These are phyloP conservation scores for Philypnodon macrostomus DNA, from an alignment of 2,797 vertebrate genomes.

Conservation along the genomic window DNA sequence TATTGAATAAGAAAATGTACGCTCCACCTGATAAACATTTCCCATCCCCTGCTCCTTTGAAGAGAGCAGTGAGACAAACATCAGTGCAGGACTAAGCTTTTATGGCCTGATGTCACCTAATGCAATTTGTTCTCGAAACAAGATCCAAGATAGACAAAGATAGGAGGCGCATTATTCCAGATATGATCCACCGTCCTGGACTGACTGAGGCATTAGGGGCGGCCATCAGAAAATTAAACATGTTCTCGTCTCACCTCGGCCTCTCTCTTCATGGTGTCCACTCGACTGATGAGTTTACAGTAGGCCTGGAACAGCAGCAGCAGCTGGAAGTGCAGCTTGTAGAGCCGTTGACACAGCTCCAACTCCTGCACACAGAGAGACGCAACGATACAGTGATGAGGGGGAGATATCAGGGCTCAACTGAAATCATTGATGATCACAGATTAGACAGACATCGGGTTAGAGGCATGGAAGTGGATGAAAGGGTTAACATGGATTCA, in stretches of 20 bases:
- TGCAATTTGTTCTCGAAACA: slow-evolving; percentile 14
- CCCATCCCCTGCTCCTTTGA: neutral
- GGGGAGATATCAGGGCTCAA: slow-evolving; percentile 6
- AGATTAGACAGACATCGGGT: slow-evolving; percentile 61
- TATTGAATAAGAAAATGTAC: slow-evolving; percentile 5
- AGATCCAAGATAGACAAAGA: slow-evolving; percentile 15
- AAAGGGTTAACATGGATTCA: slow-evolving; percentile 55
- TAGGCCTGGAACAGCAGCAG: slow-evolving; percentile 98
- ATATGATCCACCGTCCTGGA: neutral
- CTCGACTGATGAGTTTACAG: slow-evolving; percentile 93
- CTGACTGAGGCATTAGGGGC: neutral
- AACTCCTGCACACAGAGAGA: slow-evolving; percentile 82
- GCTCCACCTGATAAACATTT: too few relatives aligned
- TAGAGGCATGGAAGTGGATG: slow-evolving; percentile 61
- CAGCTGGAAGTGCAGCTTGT: slow-evolving; percentile 97
- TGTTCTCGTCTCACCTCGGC: slow-evolving; percentile 82
- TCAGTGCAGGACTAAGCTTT: too few relatives aligned
- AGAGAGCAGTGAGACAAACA: slow-evolving; percentile 6
- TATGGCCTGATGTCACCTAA: slow-evolving; percentile 11
- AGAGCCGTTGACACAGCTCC: slow-evolving; percentile 93
- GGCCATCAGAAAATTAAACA: neutral
- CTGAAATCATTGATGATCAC: slow-evolving; percentile 26
- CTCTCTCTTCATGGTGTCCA: slow-evolving; percentile 92
- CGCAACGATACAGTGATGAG: neutral
- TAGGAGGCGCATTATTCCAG: neutral